phyloP scores from a whole-genome alignment of 2,888 invertebrate species.

The Machimus rusticus region DNA sequence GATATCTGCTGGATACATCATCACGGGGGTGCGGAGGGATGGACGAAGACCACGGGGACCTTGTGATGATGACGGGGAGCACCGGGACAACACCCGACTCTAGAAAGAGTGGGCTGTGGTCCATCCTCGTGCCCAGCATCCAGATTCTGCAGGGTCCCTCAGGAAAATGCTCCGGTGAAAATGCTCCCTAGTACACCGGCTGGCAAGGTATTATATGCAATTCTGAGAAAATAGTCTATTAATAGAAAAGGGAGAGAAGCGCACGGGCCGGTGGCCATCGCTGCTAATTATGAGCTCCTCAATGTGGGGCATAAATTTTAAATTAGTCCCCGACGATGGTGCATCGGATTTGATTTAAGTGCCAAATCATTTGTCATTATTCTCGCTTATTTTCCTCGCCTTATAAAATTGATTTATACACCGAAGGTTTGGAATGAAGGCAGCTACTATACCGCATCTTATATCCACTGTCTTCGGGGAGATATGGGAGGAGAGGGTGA shows the following conservation, averaged over 20 bases:
- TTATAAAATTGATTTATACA: constrained; percentile 7
- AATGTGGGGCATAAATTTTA: constrained; percentile 35
- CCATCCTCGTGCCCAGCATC: background rate
- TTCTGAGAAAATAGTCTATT: constrained; percentile 18
- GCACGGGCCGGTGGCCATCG: background rate
- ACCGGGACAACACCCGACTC: background rate
- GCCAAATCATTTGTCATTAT: constrained; percentile 38
- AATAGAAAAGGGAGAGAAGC: background rate
- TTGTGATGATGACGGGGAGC: background rate
- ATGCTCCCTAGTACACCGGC: background rate
- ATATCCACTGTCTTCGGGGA: background rate
- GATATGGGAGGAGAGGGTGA: no score
- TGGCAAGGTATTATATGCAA: constrained; percentile 8
- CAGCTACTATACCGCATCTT: background rate
- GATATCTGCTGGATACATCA: constrained; percentile 36
- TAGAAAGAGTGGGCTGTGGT: background rate
- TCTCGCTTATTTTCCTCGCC: constrained; percentile 31
- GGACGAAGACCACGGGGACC: constrained; percentile 16
- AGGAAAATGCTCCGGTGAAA: background rate
- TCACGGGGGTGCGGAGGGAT: background rate
- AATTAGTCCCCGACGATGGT: constrained; percentile 20
- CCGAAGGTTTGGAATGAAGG: background rate
- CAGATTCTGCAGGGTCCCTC: background rate
- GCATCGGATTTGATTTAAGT: constrained; percentile 35
- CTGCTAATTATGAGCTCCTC: constrained; percentile 17